Conservation (phyloP, 2,113 vertebrate genomes). For the Grallaria varia region DNA sequence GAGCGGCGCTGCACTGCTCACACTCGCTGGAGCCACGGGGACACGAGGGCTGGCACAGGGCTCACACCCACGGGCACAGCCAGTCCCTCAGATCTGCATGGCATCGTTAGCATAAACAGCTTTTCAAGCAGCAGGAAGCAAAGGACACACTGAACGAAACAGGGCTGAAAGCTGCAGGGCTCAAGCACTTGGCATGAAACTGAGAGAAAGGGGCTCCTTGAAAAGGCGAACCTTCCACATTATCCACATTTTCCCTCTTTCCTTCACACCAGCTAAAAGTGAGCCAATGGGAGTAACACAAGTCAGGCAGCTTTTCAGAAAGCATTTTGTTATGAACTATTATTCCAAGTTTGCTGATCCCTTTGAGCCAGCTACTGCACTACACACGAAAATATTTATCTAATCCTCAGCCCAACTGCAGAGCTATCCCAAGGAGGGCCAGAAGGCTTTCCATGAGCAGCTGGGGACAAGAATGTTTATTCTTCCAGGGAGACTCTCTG, state of each 20-base stretch:
- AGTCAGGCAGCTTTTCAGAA: conserved; percentile 34
- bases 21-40: conserved; percentile 8
- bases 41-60: background rate
- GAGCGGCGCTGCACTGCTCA: conserved; percentile 36
- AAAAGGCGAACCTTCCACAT: conserved; percentile 1
- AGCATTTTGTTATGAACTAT: conserved; percentile 25
- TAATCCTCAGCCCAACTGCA: background rate
- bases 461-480: background rate
- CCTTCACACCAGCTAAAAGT: background rate
- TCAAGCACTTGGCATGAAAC: background rate
- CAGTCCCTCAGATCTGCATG: conserved; percentile 58
- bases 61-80: conserved; percentile 10
- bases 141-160: conserved; percentile 40
- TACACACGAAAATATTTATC: conserved; percentile 44
- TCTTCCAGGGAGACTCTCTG: background rate
- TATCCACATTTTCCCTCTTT: background rate
- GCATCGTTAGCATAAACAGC: conserved; percentile 63
- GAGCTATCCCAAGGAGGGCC: background rate
- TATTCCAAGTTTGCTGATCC: conserved; percentile 40
- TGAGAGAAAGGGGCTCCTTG: background rate
- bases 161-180: conserved; percentile 31
- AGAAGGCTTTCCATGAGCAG: background rate
- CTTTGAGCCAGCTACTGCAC: conserved; percentile 49
- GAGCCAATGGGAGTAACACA: background rate
- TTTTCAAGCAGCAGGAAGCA: conserved; percentile 66